Evolutionary conservation across 1,140 invertebrate species (phyloP), one percentile per base, ranked within the genome.

Genomic region (Conus ventricosus): DNA sequence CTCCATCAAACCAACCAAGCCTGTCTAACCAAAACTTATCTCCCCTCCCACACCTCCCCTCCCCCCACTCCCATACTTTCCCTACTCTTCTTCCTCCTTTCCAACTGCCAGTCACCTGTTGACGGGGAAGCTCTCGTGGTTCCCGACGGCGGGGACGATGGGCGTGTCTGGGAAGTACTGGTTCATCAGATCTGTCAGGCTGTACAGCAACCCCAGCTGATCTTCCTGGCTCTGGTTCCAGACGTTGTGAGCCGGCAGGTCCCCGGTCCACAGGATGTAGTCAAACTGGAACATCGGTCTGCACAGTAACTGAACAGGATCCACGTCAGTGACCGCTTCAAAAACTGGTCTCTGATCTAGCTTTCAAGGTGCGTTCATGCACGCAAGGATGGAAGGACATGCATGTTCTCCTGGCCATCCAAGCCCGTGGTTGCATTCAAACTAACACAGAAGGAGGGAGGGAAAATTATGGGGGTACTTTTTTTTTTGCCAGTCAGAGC

Each of bases 181-280:
- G 1, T 96, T 96, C 89, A 98, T 97, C 94, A 97, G 97, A 60
- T 96, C 92, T 86, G 97, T 96, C 0, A 98, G 97, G 91, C 98
- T 97, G 90, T 97, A 97, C 1, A 99, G 95, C 60, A 98, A 97
- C 92, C 97, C 97, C 6, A 98, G 93, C 94, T 99, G 99, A 94
- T 98, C 97, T 91, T 97, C 97, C 92, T 97, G 96, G 0, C 98
- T 98, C 95, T 99, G 98, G 94, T 99, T 99, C 99, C 99, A 99
- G 0, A 99, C 97, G 94, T 99, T 98, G 93, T 99, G 99, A 1
- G 98, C 97, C 27, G 98, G 98, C 82, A 99, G 95, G 95, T 99
- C 99, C 4, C 99, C 99, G 0, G 99, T 99, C 98, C 98, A 99
- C n/a, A 99, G 95, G 90, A 99, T 99, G 94, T 99, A 99, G 95